phyloP scores from a whole-genome alignment of 2,113 vertebrate species.

The Rhinolophus sinicus region DNA sequence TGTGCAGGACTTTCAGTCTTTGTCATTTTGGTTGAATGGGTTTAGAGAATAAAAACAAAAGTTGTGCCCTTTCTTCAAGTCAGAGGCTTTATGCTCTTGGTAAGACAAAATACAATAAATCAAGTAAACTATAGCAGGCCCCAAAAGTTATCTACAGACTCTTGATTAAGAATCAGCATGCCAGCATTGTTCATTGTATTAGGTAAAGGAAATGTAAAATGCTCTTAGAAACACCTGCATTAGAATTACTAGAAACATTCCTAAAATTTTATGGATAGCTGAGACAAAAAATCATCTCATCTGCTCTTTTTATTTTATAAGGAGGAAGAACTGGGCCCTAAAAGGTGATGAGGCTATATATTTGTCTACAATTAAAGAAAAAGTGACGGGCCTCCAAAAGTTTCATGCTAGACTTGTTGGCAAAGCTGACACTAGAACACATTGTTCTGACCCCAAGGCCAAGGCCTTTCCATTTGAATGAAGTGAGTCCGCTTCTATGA shows the following conservation, averaged over 20 bases:
- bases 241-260: background rate
- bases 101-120: background rate
- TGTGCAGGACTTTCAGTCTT: background rate
- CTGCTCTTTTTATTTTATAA: background rate
- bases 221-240: background rate
- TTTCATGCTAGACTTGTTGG: background rate
- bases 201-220: background rate
- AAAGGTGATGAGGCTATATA: background rate
- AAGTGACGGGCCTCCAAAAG: background rate
- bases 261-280: background rate
- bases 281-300: background rate
- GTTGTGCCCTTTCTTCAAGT: background rate
- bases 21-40: background rate
- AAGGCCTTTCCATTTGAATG: background rate
- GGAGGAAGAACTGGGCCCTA: background rate
- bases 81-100: background rate
- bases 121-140: background rate
- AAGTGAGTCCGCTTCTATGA: background rate
- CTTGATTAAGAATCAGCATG: background rate
- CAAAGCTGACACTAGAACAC: background rate
- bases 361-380: background rate
- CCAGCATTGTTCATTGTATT: background rate
- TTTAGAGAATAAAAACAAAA: background rate
- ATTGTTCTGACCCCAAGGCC: background rate
- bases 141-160: background rate